Evolutionary conservation across 1,140 invertebrate species (phyloP).

Genomic region (Papilio helenus): DNA sequence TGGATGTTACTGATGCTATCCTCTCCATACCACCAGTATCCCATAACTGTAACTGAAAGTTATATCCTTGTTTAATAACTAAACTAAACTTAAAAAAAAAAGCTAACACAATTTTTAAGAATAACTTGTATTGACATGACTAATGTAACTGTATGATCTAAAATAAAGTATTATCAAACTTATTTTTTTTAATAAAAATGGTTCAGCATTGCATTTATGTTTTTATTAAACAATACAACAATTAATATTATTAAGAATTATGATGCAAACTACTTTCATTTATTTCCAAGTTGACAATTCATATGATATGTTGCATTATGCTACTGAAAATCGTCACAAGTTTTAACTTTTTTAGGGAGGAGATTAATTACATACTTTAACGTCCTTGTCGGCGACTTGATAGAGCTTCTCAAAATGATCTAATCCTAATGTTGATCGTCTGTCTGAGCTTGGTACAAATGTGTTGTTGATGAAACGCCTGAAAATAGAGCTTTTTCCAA

Average conservation of each 20-base stretch:
- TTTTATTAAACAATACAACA: neutral
- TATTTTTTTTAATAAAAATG: too few species aligned
- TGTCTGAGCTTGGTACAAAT: slow-evolving; percentile 90
- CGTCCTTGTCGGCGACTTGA: slow-evolving; percentile 88
- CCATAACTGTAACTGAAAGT: slow-evolving; percentile 93
- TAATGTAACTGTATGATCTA: too few species aligned
- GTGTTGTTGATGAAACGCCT: slow-evolving; percentile 94
- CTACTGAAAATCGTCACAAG: neutral
- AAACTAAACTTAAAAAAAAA: too few species aligned
- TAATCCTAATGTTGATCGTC: slow-evolving; percentile 94
- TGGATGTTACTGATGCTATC: slow-evolving; percentile 95
- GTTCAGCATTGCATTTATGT: too few species aligned
- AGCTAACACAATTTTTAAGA: too few species aligned
- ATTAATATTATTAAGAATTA: neutral
- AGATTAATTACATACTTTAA: slow-evolving; percentile 84
- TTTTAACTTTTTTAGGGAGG: neutral
- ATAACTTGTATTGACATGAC: too few species aligned
- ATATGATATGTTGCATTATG: neutral
- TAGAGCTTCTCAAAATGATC: slow-evolving; percentile 95
- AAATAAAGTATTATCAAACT: too few species aligned
- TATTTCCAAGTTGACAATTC: neutral
- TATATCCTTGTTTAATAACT: neutral
- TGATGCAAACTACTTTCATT: neutral
- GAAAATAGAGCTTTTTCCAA: slow-evolving; percentile 97
- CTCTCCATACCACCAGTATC: slow-evolving; percentile 97